A percentile compares a stretch with the other conserved stretches of the same genome.
phyloP scores from a whole-genome alignment of 2,888 invertebrate genomes.

The Idaea aversata region DNA sequence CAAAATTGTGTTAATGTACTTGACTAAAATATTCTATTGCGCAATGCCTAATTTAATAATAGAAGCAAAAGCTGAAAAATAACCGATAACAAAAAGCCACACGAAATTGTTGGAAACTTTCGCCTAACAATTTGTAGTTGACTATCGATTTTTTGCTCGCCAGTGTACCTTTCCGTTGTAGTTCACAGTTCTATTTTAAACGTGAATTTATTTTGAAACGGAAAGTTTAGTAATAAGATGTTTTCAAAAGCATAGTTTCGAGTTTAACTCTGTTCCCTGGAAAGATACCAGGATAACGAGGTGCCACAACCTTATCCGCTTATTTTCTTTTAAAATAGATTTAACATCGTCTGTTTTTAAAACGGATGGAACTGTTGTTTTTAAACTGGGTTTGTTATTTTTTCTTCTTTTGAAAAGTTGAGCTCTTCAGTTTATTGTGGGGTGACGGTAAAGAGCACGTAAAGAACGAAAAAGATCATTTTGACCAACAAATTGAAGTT shows the following conservation, averaged over 20 bases:
- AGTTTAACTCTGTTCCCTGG: neutral
- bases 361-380: neutral
- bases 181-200: slow-evolving; percentile 18
- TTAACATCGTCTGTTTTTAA: neutral
- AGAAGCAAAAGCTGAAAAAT: neutral
- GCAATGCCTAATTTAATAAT: neutral
- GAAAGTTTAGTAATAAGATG: slow-evolving; percentile 25
- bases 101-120: neutral
- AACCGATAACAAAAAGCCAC: neutral
- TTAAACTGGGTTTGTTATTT: neutral
- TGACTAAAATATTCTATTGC: too few relatives aligned
- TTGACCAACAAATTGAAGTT: too few relatives aligned
- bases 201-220: slow-evolving; percentile 38
- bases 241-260: neutral
- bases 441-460: too few relatives aligned
- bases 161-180: neutral
- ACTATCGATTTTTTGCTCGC: neutral
- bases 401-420: neutral
- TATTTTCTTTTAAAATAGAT: slow-evolving; percentile 4
- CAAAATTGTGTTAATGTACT: too few relatives aligned
- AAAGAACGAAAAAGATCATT: too few relatives aligned
- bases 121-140: neutral
- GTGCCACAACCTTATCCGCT: slow-evolving; percentile 3
- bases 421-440: neutral
- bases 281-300: slow-evolving; percentile 15